Evolutionary conservation across 2,113 vertebrate genomes (phyloP), one percentile per base, ranked within the genome.

Genomic region (Rhinolophus sinicus): DNA sequence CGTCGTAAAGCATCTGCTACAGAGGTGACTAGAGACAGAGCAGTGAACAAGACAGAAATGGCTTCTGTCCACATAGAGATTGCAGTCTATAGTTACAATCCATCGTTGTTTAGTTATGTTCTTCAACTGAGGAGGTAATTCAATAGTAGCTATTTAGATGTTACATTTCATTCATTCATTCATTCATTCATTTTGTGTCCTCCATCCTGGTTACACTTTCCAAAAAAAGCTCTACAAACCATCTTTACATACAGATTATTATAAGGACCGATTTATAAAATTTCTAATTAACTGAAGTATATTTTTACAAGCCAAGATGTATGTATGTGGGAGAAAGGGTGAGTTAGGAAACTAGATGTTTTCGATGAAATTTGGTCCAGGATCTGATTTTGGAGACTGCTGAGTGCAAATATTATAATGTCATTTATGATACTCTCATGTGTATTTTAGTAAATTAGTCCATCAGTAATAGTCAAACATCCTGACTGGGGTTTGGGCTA

Each of bases 401-500:
- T 96, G 93, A 96, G 87, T 96, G 58, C 69, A 90, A 86, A 94
- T 95, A 64, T 86, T 86, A 85, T 76, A 95, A 96, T 72, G 52
- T 38, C 91, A 91, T 96, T 84, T 96, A 94, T 87, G 91, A 96
- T 60, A 93, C 82, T 93, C 91, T 96, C 91, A 96, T 80, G 94
- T 91, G 81, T 94, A 76, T 97, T 97, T 93, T 47, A 83, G 88
- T 83, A 95, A 97, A 89, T 75, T 65, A 60, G 65, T 96, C 94
- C 96, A 91, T 95, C 85, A 89, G 78, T 88, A 94, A 69, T 58
- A 93, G 67, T 94, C 82, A 93, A 62, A 97, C 30, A 44, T 40
- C 22, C 21, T 91, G 94, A 91, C 18, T 86, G 76, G 81, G 56
- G 21, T 86, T 96, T 75, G 85, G 81, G 47, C 77, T 96, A 64